A percentile compares a stretch with the other conserved stretches of the same genome.
Conservation (phyloP, 2,888 invertebrate species). For the Microchrysa polita region DNA sequence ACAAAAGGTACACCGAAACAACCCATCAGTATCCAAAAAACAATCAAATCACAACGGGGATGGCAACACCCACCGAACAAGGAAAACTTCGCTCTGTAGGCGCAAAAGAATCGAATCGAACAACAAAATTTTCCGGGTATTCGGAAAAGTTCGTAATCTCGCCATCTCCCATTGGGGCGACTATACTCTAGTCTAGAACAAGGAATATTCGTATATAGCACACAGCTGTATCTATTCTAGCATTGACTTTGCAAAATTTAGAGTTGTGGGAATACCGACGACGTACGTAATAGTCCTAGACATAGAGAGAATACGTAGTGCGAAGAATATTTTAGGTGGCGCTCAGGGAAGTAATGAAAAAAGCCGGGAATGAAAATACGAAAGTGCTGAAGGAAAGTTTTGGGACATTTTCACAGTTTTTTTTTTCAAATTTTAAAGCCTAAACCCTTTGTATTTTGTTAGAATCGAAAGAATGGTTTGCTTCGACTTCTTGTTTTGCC, state of each 20-base stretch:
- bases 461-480: no score
- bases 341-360: neutral
- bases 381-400: neutral
- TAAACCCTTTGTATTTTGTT: no score
- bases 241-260: constrained; percentile 6
- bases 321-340: neutral
- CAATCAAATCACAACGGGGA: constrained; percentile 2
- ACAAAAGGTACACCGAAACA: no score
- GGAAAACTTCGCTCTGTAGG: neutral
- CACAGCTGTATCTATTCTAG: constrained; percentile 3
- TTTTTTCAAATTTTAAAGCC: no score
- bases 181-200: neutral
- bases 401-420: no score
- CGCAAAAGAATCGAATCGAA: neutral
- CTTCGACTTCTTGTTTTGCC: no score
- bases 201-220: neutral
- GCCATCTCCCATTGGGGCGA: no score
- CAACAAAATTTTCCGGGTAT: constrained; percentile 9
- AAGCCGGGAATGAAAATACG: neutral
- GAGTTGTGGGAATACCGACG: neutral
- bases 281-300: no score
- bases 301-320: neutral
- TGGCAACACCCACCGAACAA: neutral
- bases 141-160: neutral
- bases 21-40: no score